Conservation (phyloP, 2,888 invertebrate species). For the Phalangium opilio region DNA sequence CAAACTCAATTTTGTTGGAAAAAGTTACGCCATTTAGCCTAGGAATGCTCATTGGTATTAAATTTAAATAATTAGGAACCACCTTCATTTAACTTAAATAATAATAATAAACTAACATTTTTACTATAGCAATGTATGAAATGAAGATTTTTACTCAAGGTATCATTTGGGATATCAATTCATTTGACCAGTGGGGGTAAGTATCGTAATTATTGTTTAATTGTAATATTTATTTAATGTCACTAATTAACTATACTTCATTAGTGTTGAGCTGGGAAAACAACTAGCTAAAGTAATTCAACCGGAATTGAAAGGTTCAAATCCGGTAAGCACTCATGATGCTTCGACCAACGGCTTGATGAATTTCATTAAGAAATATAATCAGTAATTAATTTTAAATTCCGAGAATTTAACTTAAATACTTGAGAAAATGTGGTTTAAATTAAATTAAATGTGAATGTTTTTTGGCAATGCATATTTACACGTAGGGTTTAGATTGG, state of each 20-base stretch:
- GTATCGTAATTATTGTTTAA: constrained; percentile 23
- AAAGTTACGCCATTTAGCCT: constrained; percentile 83
- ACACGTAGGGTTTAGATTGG: too few species aligned
- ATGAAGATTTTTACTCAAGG: constrained; percentile 99
- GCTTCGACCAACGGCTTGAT: constrained; percentile 93
- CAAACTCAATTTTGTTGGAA: constrained; percentile 86
- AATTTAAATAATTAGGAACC: constrained; percentile 4
- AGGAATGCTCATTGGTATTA: constrained; percentile 79
- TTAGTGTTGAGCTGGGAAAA: constrained; percentile 88
- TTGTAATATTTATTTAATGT: not conserved
- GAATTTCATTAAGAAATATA: constrained; percentile 56
- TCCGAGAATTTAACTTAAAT: too few species aligned
- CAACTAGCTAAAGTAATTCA: constrained; percentile 97
- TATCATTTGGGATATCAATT: constrained; percentile 97
- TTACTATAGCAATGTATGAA: constrained; percentile 85
- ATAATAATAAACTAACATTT: not conserved
- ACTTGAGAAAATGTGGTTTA: too few species aligned
- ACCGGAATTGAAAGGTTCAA: constrained; percentile 59
- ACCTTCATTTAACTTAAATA: not conserved
- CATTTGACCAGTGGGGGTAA: constrained; percentile 98
- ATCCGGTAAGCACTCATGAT: constrained; percentile 57
- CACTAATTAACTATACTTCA: too few species aligned
- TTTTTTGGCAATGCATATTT: too few species aligned
- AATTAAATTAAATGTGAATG: too few species aligned
- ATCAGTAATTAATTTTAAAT: constrained; percentile 4